These are phyloP conservation scores for Rhabdomys dilectus DNA, from an alignment of 2,113 vertebrate genomes.

Conservation along the genomic window DNA sequence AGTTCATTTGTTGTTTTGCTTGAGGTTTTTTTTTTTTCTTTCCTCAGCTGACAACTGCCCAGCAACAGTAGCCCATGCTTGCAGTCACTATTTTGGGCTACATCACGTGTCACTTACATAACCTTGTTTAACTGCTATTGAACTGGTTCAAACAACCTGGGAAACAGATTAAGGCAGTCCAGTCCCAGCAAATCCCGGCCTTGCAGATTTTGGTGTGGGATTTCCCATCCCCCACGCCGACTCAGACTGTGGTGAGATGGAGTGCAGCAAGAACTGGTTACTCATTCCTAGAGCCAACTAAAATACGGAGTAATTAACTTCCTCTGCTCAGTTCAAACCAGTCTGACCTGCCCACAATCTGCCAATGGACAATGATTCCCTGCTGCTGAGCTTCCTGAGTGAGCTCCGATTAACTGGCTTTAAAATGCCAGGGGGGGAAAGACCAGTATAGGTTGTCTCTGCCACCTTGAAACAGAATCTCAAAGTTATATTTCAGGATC, in stretches of 20 bases:
- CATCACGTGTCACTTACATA: slow-evolving; percentile 92
- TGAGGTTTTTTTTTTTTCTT: slow-evolving; percentile 59
- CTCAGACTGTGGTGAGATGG: slow-evolving; percentile 23
- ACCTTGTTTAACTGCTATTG: slow-evolving; percentile 91
- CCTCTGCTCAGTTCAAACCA: slow-evolving; percentile 85
- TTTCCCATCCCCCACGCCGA: slow-evolving; percentile 26
- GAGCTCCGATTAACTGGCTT: slow-evolving; percentile 58
- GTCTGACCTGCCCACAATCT: slow-evolving; percentile 78
- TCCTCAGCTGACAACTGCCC: slow-evolving; percentile 88
- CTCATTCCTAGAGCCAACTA: slow-evolving; percentile 85
- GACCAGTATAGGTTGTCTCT: neutral
- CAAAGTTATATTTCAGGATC: slow-evolving; percentile 18
- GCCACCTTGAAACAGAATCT: neutral
- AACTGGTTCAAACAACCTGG: slow-evolving; percentile 91
- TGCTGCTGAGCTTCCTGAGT: slow-evolving; percentile 67
- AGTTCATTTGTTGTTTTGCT: slow-evolving; percentile 80
- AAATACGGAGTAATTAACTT: slow-evolving; percentile 86
- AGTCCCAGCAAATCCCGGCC: slow-evolving; percentile 78
- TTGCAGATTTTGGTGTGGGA: slow-evolving; percentile 69
- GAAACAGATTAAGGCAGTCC: slow-evolving; percentile 88
- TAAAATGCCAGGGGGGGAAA: slow-evolving; percentile 44
- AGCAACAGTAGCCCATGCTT: slow-evolving; percentile 90
- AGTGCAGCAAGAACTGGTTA: slow-evolving; percentile 84
- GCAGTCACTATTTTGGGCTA: slow-evolving; percentile 90
- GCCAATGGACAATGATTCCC: slow-evolving; percentile 78